Conservation (phyloP, 2,113 vertebrate species). For the Procapra przewalskii region DNA sequence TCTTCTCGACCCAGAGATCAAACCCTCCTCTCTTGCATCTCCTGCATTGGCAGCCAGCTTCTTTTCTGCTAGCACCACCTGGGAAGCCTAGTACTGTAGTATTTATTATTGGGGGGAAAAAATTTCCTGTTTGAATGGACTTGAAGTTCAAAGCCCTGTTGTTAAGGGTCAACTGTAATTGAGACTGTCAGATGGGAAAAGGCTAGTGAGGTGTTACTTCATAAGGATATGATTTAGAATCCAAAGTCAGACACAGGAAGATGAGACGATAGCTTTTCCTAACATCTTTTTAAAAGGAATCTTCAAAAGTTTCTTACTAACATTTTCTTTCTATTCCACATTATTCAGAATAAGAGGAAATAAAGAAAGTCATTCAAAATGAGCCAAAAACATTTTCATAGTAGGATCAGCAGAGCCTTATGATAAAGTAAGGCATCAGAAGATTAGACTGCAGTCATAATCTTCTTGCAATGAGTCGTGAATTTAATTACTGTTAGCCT, state of each 20-base stretch:
- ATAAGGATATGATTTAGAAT: background rate
- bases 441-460: background rate
- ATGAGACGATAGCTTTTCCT: background rate
- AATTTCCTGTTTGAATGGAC: background rate
- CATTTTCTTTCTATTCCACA: background rate
- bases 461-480: background rate
- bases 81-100: background rate
- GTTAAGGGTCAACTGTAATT: background rate
- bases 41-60: background rate
- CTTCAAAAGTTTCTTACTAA: background rate
- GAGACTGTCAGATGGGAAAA: background rate
- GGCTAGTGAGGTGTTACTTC: background rate
- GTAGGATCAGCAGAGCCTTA: background rate
- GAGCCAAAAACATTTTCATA: background rate
- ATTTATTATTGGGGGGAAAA: background rate
- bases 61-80: background rate
- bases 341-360: slow-evolving; percentile 7
- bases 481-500: background rate
- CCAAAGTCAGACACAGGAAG: background rate
- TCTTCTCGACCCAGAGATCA: background rate
- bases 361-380: background rate
- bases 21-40: background rate
- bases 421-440: background rate
- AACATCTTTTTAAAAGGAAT: background rate
- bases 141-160: background rate